Percentiles rank a stretch among this genome's conserved stretches.
phyloP scores from a whole-genome alignment of 2,888 invertebrate species.

The Calliscelio sp. region DNA sequence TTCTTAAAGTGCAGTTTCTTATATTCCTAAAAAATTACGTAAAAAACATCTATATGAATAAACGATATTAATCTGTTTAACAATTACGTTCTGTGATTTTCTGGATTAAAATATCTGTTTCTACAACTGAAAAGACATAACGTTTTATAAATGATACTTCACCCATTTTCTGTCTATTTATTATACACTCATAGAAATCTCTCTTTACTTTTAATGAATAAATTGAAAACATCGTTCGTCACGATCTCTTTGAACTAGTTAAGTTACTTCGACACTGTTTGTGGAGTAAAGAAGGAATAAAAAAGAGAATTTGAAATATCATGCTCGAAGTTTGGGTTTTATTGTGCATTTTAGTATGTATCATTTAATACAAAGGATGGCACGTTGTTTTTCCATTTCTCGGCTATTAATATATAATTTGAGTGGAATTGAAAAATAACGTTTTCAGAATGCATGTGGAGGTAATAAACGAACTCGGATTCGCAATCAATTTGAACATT shows the following conservation, averaged over 20 bases:
- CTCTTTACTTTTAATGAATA: constrained; percentile 18
- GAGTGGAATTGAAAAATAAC: constrained; percentile 61
- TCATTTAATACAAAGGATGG: constrained; percentile 45
- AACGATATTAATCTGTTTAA: too few species aligned
- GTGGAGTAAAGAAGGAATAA: constrained; percentile 9
- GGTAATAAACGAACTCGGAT: constrained; percentile 64
- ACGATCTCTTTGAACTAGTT: background rate
- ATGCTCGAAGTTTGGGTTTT: constrained; percentile 38
- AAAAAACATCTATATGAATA: too few species aligned
- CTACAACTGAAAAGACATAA: too few species aligned
- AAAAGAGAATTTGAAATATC: constrained; percentile 37
- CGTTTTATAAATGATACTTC: background rate
- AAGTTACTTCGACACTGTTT: constrained; percentile 20
- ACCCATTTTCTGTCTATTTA: background rate
- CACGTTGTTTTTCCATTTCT: constrained; percentile 56
- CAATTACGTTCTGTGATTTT: too few species aligned
- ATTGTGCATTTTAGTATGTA: constrained; percentile 43
- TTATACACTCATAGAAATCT: background rate
- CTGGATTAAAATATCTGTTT: too few species aligned
- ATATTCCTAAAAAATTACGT: too few species aligned
- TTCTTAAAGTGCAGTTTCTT: too few species aligned
- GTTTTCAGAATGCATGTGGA: constrained; percentile 44
- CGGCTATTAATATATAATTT: constrained; percentile 65
- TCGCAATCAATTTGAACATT: constrained; percentile 64
- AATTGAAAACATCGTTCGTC: background rate